Base-by-base conservation (phyloP, 2,113 vertebrate species). In the Rattus norvegicus region DNA sequence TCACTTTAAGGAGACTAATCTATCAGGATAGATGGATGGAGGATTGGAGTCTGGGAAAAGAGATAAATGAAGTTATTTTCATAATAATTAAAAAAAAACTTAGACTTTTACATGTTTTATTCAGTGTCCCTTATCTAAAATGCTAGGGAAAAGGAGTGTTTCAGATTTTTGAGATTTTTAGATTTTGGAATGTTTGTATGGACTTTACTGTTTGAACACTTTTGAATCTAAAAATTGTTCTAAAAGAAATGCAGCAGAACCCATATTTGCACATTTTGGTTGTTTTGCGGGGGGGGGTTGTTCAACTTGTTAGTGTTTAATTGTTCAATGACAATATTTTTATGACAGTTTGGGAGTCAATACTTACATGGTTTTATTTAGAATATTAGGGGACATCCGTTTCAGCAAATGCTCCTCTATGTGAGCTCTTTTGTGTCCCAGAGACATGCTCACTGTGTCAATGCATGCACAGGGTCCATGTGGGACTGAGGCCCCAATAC, bases 81-180 rank as follows among this genome's bases (percentile, higher is more conserved):
- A 30, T 80, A 70, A 30, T n/a, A 36, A 87, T 24, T 86, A 56
- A n/a, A 9, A 20, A 72, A n/a, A 17, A 54, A 73, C 86, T 72
- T 77, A 52, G 56, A 88, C n/a, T 93, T 93, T 72, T 84, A 77
- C 89, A 39, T 80, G 26, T 94, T 88, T 88, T 94, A 47, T 39
- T 52, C 65, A 73, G 1, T 89, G 10, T 63, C 17, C 56, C 67
- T 80, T 93, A 63, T 73, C 76, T 73, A 43, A 94, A 89, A 94
- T 65, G 59, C 17, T 73, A 81, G 43, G 33, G 43, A 54, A 28
- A 3, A 54, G 24, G 75, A 90, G 13, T 90, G 1, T 65, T 83
- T 83, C 67, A 83, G 36, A 83, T 63, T 81, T 81, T 93, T 47
- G 22, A 14, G 9, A 36, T 56, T 72, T 85, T 47, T n/a, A 14